Base-by-base conservation (phyloP, 1,140 invertebrate species). In the Cherax quadricarinatus region DNA sequence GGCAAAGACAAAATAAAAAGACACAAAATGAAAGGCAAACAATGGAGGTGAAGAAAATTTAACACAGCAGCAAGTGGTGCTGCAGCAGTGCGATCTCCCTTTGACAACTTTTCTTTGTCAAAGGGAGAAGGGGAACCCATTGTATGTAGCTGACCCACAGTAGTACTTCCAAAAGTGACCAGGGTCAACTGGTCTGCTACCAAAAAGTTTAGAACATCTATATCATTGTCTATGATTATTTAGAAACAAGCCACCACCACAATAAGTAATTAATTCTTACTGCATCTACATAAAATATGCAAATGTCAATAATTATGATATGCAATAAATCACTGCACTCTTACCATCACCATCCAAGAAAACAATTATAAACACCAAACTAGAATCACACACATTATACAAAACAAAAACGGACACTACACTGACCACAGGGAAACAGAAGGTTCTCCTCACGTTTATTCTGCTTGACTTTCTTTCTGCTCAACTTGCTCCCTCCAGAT, bases 361-460 rank as follows among this genome's bases (percentile, higher is more conserved):
- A 85, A 7, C 53, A 30, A 24, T 66, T 7, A 30, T 7, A 51
- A 53, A 51, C 51, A 81, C 9, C 53, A 57, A 57, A 57, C 18
- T 21, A 81, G 48, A 81, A n/a, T 51, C 79, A 53, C 51, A 81
- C 10, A 53, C 48, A 51, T 48, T 16, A 24, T 62, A 86, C 30
- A 86, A 73, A 86, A 81, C 48, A 49, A 24, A 49, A 24, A 49
- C 4, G 51, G 7, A 70, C 62, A 86, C 62, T 73, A 86, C 84
- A 86, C 84, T 86, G 73, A 87, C 86, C 86, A 30, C 86, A 18
- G 21, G 86, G 86, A 60, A 87, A 87, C 9, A 87, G 86, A 21
- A 79, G 86, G 73, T 78, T 79, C 73, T 87, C 48, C 73, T 49
- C n/a, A 24, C 12, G 60, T 60, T 30, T 30, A 51, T 79, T 79